These are phyloP conservation scores for Gymnobelideus leadbeateri DNA, from an alignment of 2,113 vertebrate species.

Conservation along the genomic window DNA sequence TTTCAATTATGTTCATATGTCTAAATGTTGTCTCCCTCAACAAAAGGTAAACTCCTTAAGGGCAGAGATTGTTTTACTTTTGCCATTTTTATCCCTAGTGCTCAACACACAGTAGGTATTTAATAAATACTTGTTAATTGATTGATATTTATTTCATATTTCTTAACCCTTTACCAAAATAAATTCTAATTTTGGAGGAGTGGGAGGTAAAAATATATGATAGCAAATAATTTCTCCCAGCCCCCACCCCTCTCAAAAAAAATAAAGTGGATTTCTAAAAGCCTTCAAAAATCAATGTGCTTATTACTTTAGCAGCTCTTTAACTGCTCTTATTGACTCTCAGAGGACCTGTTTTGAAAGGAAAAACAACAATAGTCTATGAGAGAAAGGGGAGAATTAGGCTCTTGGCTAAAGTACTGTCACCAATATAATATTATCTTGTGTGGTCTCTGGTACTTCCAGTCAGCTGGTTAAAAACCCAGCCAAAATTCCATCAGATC, in stretches of 20 bases:
- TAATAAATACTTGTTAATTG: not conserved
- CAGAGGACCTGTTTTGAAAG: not conserved
- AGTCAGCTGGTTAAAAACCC: not conserved
- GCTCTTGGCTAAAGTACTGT: not conserved
- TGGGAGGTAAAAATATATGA: not conserved
- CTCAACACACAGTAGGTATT: not conserved
- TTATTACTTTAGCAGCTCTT: not conserved
- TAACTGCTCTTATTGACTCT: not conserved
- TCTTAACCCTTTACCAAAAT: not conserved
- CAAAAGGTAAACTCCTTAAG: not conserved
- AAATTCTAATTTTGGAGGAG: not conserved
- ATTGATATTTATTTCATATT: not conserved
- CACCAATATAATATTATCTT: slow-evolving; percentile 8
- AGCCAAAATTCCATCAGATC: slow-evolving; percentile 2
- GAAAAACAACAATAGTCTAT: not conserved
- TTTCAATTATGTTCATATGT: not conserved
- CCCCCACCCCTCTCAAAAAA: not conserved
- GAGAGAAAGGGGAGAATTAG: no score
- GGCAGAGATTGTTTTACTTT: not conserved
- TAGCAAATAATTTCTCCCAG: not conserved
- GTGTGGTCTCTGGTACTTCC: not conserved
- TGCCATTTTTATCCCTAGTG: not conserved
- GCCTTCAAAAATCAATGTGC: slow-evolving; percentile 4
- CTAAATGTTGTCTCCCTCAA: not conserved
- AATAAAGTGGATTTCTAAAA: not conserved